Conservation (phyloP, 1,140 invertebrate genomes). For the Planococcus citri region DNA sequence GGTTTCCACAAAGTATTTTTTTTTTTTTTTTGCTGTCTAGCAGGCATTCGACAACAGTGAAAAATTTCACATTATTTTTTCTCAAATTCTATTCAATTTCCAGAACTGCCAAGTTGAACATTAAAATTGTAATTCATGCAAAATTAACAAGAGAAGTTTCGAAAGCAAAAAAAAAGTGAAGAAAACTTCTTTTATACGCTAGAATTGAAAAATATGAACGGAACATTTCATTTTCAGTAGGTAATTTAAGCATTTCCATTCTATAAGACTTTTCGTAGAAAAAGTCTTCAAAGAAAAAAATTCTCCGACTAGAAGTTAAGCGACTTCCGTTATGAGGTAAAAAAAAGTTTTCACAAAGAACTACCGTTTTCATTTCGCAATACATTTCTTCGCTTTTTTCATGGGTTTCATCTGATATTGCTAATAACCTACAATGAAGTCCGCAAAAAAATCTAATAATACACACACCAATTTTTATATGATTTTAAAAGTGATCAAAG, state of each 20-base stretch:
- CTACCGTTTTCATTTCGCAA: background rate
- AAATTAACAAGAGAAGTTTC: too few relatives aligned
- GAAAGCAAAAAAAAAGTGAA: too few relatives aligned
- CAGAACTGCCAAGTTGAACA: too few relatives aligned
- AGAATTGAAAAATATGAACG: background rate
- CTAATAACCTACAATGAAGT: background rate
- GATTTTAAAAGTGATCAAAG: background rate
- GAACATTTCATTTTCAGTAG: background rate
- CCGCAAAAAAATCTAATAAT: background rate
- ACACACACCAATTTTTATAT: background rate
- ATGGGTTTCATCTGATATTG: background rate
- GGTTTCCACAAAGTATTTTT: too few relatives aligned
- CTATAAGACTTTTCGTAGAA: background rate
- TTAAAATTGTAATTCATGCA: too few relatives aligned
- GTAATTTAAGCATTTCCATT: background rate
- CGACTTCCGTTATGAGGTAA: conserved; percentile 5
- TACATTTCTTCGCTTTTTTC: background rate
- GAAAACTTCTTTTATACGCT: too few relatives aligned
- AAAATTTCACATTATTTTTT: too few relatives aligned
- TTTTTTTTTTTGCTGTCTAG: too few relatives aligned
- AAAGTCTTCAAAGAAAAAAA: conserved; percentile 2
- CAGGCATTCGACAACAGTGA: too few relatives aligned
- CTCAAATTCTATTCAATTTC: too few relatives aligned
- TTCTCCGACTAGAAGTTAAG: background rate
- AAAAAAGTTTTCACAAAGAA: conserved; percentile 3